Conservation (phyloP, 2,888 invertebrate genomes). For the Thecocarcelia acutangulata region DNA sequence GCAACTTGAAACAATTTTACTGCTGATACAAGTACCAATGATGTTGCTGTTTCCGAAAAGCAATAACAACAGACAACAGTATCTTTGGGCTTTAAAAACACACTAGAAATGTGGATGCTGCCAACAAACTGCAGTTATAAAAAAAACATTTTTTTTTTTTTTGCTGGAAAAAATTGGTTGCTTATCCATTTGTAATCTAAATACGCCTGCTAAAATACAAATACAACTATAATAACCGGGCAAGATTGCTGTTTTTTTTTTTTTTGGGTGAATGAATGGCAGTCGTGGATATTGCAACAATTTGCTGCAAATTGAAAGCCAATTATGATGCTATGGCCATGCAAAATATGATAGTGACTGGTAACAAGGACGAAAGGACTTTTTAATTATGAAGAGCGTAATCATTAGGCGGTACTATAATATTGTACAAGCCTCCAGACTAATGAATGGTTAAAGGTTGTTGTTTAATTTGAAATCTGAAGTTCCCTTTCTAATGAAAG, state of each 20-base stretch:
- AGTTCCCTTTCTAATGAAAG: too few relatives aligned
- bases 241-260: constrained; percentile 40
- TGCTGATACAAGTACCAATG: constrained; percentile 44
- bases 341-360: constrained; percentile 61
- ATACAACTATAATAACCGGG: constrained; percentile 55
- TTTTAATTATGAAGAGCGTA: not conserved
- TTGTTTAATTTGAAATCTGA: too few relatives aligned
- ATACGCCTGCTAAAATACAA: constrained; percentile 64
- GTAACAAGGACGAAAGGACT: constrained; percentile 36
- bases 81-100: constrained; percentile 57
- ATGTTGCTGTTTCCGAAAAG: constrained; percentile 43
- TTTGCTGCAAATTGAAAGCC: constrained; percentile 80
- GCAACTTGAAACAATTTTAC: constrained; percentile 38
- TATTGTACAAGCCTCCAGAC: too few relatives aligned
- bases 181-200: constrained; percentile 67
- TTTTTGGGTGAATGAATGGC: constrained; percentile 53
- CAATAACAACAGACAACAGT: constrained; percentile 49
- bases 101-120: constrained; percentile 42
- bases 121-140: constrained; percentile 27
- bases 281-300: constrained; percentile 78
- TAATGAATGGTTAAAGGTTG: too few relatives aligned
- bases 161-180: constrained; percentile 49
- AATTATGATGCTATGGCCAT: constrained; percentile 75
- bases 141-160: constrained; percentile 36
- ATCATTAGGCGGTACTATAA: not conserved